Percentiles rank a stretch among this genome's conserved stretches.
Conservation (phyloP, 2,888 invertebrate species). For the Agonopterix subpropinquella region DNA sequence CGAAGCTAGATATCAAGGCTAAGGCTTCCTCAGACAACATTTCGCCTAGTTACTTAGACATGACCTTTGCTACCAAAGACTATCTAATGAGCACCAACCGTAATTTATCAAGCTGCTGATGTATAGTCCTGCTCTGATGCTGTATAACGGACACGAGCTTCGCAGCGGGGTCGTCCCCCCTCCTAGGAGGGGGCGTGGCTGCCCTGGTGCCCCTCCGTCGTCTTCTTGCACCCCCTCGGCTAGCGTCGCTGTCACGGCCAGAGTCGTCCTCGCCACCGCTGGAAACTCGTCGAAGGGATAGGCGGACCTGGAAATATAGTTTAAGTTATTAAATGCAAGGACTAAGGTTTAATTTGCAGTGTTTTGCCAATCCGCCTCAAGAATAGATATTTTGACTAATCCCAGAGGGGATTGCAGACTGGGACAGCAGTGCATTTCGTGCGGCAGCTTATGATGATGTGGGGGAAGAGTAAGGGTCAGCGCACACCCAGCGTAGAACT, state of each 20-base stretch:
- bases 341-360: no score
- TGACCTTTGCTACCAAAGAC: not conserved
- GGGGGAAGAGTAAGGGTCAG: no score
- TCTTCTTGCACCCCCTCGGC: slow-evolving; percentile 42
- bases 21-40: no score
- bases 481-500: no score
- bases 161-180: slow-evolving; percentile 56
- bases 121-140: slow-evolving; percentile 65
- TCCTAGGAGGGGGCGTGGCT: slow-evolving; percentile 50
- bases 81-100: slow-evolving; percentile 33
- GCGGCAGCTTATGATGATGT: no score
- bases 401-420: no score
- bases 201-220: slow-evolving; percentile 41
- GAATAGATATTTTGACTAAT: no score
- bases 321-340: not conserved
- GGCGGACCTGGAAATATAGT: slow-evolving; percentile 43
- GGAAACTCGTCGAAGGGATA: slow-evolving; percentile 62
- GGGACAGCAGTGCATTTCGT: no score
- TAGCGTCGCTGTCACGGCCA: slow-evolving; percentile 64
- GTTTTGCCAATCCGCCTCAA: no score
- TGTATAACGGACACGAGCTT: slow-evolving; percentile 65
- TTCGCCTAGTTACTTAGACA: no score
- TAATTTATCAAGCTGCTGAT: slow-evolving; percentile 65
- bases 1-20: no score
- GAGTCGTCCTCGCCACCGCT: slow-evolving; percentile 70